Evolutionary conservation across 2,888 invertebrate genomes (phyloP), one percentile per base, ranked within the genome.

Genomic region (Piscicola geometra): DNA sequence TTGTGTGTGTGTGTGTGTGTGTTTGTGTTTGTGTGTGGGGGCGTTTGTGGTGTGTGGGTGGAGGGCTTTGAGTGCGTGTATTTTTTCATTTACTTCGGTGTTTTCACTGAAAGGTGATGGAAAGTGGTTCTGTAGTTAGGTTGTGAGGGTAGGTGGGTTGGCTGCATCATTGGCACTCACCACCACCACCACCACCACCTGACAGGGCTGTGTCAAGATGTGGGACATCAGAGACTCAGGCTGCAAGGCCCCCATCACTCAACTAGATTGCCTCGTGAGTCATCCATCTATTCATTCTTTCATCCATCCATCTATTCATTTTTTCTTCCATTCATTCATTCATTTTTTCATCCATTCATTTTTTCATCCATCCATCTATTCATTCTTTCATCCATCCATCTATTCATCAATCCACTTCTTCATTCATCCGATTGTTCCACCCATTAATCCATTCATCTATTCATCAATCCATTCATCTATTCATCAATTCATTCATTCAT

Each of bases 191-290:
- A 64, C 66, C 25, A n/a, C 32, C 50, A n/a, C 28, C 28, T 67
- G 77, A 21, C 81, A 87, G 84, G 94, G 94, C 76, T 93, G 95
- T 87, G 96, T 97, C 81, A 97, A 97, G 87, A 94, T 96, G 77
- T 95, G 95, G 95, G 94, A 95, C 87, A 94, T 94, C 86, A 91
- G 92, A 86, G 93, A 93, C 84, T 92, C 93, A 36, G 91, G 90
- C 78, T 90, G 89, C 81, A 93, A 93, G 85, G 91, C 90, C 82
- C 93, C 94, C 74, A 92, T 95, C 0, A 91, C 91, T 73, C 92
- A 93, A 82, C 86, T 95, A 52, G 95, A 96, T 83, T 93, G 93
- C 86, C 87, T 93, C 89, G 89, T 90, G 86, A 87, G 88, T 83
- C 12, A 18, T 35, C 21, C 33, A 15, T 12, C n/a, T 28, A 66